Base-by-base conservation (phyloP, 2,113 vertebrate species). In the Oryzias curvinotus region DNA sequence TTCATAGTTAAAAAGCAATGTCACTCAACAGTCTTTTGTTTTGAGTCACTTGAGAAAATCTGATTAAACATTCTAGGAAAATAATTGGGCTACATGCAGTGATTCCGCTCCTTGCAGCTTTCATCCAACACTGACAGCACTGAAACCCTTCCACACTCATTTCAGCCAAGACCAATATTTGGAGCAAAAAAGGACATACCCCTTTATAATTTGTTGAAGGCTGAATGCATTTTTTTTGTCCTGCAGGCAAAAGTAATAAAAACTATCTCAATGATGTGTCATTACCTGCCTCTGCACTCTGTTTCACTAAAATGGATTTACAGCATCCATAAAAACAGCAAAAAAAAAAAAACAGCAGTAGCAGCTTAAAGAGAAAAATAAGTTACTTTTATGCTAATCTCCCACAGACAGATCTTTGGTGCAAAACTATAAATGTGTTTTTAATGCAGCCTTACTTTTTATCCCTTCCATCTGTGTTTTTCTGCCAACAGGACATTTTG, bases 331-430 rank as follows among this genome's bases (percentile, higher is more conserved):
- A 0, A 16, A 61, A 73, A 73, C 58, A 75, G 64, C 59, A 30
- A 14, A 23, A 77, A n/a, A n/a, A n/a, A n/a, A n/a, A 81, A 75
- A 67, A 70, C 51, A 36, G 48, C 63, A 55, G 50, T 67, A 62
- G 61, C 65, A 61, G 57, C 45, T 59, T 53, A 36, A 13, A 36
- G 36, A 36, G 36, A 10, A 36, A 36, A 36, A 36, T 36, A 36
- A 36, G 36, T 36, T 36, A 36, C 68, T 76, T 77, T 56, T 50
- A 41, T 63, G 25, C 51, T 18, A 57, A 66, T 74, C 53, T 74
- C 65, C 36, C 36, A 36, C 8, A 36, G 36, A 36, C 36, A 36
- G 10, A 36, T 36, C 10, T 36, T 36, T 30, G 28, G 28, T 30
- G 2, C 28, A 30, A 36, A 36, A 36, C 36, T 36, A 60, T 43